Conservation (phyloP, 2,797 vertebrate genomes). For the Chlorospingus semifuscus region DNA sequence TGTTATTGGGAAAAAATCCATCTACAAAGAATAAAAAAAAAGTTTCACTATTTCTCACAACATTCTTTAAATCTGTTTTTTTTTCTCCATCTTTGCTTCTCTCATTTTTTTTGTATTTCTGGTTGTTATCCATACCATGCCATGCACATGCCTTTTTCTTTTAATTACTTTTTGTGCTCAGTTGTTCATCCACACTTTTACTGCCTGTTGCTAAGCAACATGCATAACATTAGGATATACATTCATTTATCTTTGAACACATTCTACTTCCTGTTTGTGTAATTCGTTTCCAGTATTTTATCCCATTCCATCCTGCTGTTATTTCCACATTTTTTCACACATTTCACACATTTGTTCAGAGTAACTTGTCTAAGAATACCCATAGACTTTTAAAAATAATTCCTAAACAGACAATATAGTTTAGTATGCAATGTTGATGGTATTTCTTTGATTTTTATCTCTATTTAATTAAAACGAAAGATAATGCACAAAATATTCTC, state of each 20-base stretch:
- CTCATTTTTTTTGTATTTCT: constrained; percentile 15
- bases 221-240: constrained; percentile 53
- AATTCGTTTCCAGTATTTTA: constrained; percentile 19
- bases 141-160: constrained; percentile 35
- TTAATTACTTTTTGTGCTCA: constrained; percentile 69
- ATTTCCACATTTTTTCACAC: constrained; percentile 7
- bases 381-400: neutral
- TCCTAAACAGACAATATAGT: neutral
- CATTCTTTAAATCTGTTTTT: constrained; percentile 2
- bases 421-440: neutral
- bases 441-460: neutral
- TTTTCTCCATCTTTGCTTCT: constrained; percentile 21
- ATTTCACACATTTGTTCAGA: neutral
- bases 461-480: neutral
- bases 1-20: neutral
- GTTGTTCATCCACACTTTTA: constrained; percentile 60
- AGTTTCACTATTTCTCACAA: constrained; percentile 11
- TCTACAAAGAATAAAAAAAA: neutral
- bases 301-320: neutral
- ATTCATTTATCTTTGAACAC: constrained; percentile 43
- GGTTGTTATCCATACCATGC: constrained; percentile 29
- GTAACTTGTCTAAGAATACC: neutral
- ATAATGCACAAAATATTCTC: neutral
- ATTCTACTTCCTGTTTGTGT: constrained; percentile 19
- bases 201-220: constrained; percentile 72